phyloP scores from a whole-genome alignment of 2,113 vertebrate genomes.

The Merops nubicus region DNA sequence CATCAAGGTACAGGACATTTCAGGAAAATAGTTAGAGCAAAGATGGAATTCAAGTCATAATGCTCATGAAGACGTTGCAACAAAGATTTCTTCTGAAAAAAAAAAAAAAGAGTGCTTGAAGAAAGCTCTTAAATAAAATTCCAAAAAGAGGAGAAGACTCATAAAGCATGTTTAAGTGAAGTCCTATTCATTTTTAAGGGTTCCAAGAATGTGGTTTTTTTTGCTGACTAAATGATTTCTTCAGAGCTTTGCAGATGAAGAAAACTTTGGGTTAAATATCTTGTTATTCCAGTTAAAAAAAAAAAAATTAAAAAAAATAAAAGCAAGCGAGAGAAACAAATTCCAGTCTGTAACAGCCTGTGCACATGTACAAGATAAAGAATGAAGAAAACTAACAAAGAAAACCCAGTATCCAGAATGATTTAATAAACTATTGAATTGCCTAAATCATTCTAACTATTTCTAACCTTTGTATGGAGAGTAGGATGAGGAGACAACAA shows the following conservation, averaged over 20 bases:
- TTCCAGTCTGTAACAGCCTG: background rate
- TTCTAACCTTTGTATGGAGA: background rate
- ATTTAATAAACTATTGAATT: background rate
- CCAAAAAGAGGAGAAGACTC: background rate
- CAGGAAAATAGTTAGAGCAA: background rate
- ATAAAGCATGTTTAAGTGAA: background rate
- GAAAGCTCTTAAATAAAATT: background rate
- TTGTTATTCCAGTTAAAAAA: background rate
- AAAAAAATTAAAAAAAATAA: background rate
- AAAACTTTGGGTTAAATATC: background rate
- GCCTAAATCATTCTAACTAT: background rate
- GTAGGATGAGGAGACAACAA: background rate
- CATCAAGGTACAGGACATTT: background rate
- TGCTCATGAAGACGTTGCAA: background rate
- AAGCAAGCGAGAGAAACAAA: background rate
- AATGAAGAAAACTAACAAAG: background rate
- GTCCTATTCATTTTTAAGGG: background rate
- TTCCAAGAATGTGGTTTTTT: background rate
- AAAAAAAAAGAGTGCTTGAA: background rate
- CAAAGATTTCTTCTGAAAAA: background rate
- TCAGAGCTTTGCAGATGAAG: background rate
- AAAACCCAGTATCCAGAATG: background rate
- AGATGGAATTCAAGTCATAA: background rate
- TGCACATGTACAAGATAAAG: background rate
- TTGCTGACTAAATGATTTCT: background rate